Evolutionary conservation across 2,797 vertebrate species (phyloP).

Genomic region (Neostethus bicornis): DNA sequence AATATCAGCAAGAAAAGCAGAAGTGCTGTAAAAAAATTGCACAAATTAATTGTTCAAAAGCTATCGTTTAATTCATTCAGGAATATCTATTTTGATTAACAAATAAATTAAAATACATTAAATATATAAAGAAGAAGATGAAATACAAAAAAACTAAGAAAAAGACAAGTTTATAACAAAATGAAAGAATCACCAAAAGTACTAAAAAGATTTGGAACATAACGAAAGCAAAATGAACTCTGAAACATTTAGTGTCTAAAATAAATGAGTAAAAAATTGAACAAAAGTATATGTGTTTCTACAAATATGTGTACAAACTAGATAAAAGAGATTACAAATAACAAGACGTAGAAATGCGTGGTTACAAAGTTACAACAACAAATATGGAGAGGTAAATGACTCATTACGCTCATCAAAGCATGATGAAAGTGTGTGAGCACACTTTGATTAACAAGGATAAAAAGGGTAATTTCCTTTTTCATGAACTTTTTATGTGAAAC

Average conservation of each 20-base stretch:
- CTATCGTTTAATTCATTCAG: background rate
- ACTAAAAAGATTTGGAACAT: too few relatives aligned
- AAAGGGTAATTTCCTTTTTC: background rate
- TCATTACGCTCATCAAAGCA: conserved; percentile 9
- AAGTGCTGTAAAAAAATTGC: background rate
- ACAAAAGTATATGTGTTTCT: too few relatives aligned
- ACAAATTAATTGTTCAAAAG: conserved; percentile 7
- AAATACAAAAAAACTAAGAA: background rate
- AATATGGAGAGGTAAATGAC: background rate
- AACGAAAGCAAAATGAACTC: too few relatives aligned
- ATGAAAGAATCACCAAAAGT: too few relatives aligned
- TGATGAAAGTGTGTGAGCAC: background rate
- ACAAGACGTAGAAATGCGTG: conserved; percentile 78
- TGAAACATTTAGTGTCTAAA: too few relatives aligned
- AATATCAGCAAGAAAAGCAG: background rate
- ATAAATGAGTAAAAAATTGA: too few relatives aligned
- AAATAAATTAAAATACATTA: background rate
- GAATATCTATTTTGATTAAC: background rate
- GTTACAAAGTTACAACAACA: too few relatives aligned
- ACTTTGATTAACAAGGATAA: conserved; percentile 10
- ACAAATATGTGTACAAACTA: too few relatives aligned
- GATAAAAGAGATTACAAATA: too few relatives aligned
- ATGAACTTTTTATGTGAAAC: conserved; percentile 5
- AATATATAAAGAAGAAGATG: background rate
- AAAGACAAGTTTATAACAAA: background rate